Percentiles rank a stretch among this genome's conserved stretches.
Conservation (phyloP, 1,140 invertebrate species). For the Bemisia tabaci region DNA sequence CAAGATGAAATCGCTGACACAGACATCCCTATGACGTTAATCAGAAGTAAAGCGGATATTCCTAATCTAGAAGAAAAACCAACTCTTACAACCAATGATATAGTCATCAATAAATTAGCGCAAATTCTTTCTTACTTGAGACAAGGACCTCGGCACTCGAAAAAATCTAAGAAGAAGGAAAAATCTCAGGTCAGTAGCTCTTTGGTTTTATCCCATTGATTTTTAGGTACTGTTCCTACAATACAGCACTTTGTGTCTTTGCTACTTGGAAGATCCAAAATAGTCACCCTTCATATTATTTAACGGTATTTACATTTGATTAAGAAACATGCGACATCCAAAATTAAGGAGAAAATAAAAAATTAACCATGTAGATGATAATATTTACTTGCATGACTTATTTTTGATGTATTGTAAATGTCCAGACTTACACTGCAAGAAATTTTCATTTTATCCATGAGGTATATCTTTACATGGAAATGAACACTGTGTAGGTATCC, state of each 20-base stretch:
- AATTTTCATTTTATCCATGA: background rate
- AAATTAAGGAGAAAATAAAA: no score
- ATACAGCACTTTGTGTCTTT: no score
- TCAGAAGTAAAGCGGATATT: constrained; percentile 89
- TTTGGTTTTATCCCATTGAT: no score
- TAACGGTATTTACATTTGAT: no score
- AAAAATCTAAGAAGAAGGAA: constrained; percentile 62
- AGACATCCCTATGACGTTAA: constrained; percentile 91
- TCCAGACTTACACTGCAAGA: no score
- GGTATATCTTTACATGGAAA: background rate
- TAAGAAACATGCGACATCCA: no score
- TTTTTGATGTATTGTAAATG: no score
- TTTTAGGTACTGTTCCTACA: no score
- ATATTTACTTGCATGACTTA: no score
- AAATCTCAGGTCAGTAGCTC: constrained; percentile 26
- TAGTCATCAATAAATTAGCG: constrained; percentile 91
- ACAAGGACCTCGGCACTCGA: constrained; percentile 57
- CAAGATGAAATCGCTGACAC: constrained; percentile 78
- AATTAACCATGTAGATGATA: no score
- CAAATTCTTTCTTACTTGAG: constrained; percentile 92
- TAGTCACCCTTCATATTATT: no score
- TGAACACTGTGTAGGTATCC: background rate
- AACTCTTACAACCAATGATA: constrained; percentile 84
- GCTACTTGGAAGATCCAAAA: no score
- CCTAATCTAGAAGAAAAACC: constrained; percentile 62